phyloP scores from a whole-genome alignment of 2,797 vertebrate genomes.

The Salmo trutta region DNA sequence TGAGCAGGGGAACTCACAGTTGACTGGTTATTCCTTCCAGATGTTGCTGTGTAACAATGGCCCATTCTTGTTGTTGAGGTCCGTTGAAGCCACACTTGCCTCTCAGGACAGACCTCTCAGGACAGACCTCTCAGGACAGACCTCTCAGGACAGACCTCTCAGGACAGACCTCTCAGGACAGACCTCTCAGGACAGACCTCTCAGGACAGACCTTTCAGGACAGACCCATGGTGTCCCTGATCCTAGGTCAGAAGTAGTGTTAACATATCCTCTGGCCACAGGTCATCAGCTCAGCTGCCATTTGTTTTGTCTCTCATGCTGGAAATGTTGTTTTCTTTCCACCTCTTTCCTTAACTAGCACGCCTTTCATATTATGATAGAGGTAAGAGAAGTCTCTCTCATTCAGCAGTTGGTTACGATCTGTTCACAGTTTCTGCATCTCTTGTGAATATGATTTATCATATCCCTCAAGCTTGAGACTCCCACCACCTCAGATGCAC shows the following conservation, averaged over 20 bases:
- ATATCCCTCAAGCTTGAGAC: constrained; percentile 11
- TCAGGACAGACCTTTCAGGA: neutral
- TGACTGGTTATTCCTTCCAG: neutral
- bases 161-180: too few relatives aligned
- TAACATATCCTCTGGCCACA: neutral
- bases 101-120: neutral
- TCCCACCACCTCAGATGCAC: constrained; percentile 16
- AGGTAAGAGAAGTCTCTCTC: constrained; percentile 86
- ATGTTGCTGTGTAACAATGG: constrained; percentile 7
- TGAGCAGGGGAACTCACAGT: constrained; percentile 1
- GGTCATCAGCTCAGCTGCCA: neutral
- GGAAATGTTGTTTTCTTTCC: constrained; percentile 74
- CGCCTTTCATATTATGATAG: constrained; percentile 98
- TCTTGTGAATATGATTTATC: constrained; percentile 6
- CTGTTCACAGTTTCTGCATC: constrained; percentile 18
- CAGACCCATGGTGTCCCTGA: neutral
- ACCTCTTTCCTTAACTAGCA: constrained; percentile 84
- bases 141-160: too few relatives aligned
- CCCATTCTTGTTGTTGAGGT: neutral
- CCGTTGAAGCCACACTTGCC: neutral
- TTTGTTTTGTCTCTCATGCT: constrained; percentile 62
- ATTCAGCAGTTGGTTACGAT: constrained; percentile 42
- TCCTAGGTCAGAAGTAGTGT: constrained; percentile 1
- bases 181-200: too few relatives aligned
- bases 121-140: too few relatives aligned